Conservation (phyloP, 2,888 invertebrate genomes). For the Hirtodrosophila duncani region DNA sequence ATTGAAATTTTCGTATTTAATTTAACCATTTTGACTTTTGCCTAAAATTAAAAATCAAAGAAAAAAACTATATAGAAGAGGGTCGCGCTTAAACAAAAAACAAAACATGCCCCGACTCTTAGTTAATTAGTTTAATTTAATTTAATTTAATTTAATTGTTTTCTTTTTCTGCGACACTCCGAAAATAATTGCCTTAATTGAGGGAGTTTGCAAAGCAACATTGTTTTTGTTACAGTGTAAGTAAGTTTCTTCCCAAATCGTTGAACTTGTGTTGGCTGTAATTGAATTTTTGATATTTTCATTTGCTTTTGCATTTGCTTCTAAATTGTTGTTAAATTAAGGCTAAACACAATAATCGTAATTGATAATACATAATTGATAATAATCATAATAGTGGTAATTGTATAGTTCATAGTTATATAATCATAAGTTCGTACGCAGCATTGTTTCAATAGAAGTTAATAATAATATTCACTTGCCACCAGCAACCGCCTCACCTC, state of each 20-base stretch:
- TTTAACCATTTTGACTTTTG: too few species aligned
- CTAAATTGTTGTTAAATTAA: constrained; percentile 8
- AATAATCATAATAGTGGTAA: constrained; percentile 33
- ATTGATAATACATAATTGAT: constrained; percentile 20
- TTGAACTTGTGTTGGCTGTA: constrained; percentile 23
- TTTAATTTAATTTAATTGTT: constrained; percentile 1
- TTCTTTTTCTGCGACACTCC: constrained; percentile 1
- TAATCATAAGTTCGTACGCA: constrained; percentile 77
- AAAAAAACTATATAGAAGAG: too few species aligned
- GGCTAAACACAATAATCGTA: constrained; percentile 21
- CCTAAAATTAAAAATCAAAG: too few species aligned
- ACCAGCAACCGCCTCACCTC: too few species aligned
- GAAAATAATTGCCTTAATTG: constrained; percentile 53
- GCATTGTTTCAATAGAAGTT: constrained; percentile 68
- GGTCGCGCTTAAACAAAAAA: too few species aligned
- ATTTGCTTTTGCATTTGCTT: constrained; percentile 7
- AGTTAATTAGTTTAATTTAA: constrained; percentile 1
- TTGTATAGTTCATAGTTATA: constrained; percentile 59
- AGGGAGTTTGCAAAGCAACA: constrained; percentile 46
- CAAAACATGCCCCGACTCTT: too few species aligned
- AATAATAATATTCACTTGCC: constrained; percentile 11
- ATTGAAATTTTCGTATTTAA: too few species aligned
- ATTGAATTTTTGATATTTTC: constrained; percentile 33
- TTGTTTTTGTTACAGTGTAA: too few species aligned
- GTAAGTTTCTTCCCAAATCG: not conserved